A percentile compares a stretch with the other conserved stretches of the same genome.
Evolutionary conservation across 2,888 invertebrate genomes (phyloP).

Genomic region (Cancer borealis): DNA sequence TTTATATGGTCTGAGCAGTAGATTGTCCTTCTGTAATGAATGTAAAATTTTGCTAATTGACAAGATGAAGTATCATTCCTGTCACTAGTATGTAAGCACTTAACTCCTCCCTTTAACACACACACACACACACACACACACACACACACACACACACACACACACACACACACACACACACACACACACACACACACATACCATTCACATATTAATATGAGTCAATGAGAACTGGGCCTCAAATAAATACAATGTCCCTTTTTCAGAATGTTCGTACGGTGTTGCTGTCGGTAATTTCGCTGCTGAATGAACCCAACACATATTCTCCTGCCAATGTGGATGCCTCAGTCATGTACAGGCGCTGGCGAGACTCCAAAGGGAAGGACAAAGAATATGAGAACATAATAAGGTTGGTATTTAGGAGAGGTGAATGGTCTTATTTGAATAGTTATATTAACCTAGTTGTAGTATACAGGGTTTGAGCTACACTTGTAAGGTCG

Average conservation of each 20-base stretch:
- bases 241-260: neutral
- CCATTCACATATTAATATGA: neutral
- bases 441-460: no score
- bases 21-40: no score
- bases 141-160: constrained; percentile 1
- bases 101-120: no score
- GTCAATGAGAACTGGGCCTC: neutral
- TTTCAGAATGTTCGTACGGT: constrained; percentile 86
- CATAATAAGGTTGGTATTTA: constrained; percentile 90
- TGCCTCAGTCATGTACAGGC: constrained; percentile 99
- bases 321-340: constrained; percentile 99
- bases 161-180: neutral
- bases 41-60: no score
- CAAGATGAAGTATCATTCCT: no score
- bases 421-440: neutral
- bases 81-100: no score
- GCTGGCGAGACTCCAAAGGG: constrained; percentile 98
- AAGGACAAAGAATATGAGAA: constrained; percentile 99
- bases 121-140: neutral
- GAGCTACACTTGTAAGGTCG: no score
- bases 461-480: no score
- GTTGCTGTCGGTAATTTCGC: constrained; percentile 97
- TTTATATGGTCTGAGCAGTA: no score
- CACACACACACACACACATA: neutral
- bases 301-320: constrained; percentile 99